Base-by-base conservation (phyloP, 2,888 invertebrate species). In the Drosophila trichaetosa region DNA sequence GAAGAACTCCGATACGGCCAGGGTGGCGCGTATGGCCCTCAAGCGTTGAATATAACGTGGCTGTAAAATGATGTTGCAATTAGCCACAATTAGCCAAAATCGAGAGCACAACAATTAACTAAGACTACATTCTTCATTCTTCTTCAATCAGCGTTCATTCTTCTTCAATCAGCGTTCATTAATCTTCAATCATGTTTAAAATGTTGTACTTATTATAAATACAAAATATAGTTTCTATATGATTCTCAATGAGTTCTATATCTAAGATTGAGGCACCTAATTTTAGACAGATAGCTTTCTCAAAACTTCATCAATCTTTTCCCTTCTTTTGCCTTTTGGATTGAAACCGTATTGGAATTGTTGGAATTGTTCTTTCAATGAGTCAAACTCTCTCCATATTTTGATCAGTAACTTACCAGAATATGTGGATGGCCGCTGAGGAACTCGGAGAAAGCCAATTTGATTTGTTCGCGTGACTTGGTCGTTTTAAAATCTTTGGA, bases 401-500 rank as follows among this genome's bases (percentile, higher is more conserved):
- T 21, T 21, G 11, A 11, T 11, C 11, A 21, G 11, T 21, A 21
- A 71, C 96, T 95, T 93, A 98, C 97, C 93, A 96, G 94, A 81
- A 96, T 95, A 92, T 96, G 96, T 63, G 96, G 95, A 92, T 96
- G 97, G 79, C 95, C 96, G 76, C 94, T 95, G 0, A 97, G 95
- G 92, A 98, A 99, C 82, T 97, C 96, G 89, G 94, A 95, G 87
- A 99, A 96, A 18, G 97, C 96, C 84, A 96, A 95, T 85, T 95
- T 95, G 53, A 99, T 96, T 93, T 97, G 96, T 69, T 97, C 96
- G 87, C 95, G 95, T 46, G 96, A 96, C 93, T 97, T 97, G 29
- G 98, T 98, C 18, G 97, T 98, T 93, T 99, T 99, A 93, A 98
- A 98, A 93, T 99, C 98, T 94, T 98, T 98, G 79, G 97, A 96